Evolutionary conservation across 2,888 invertebrate species (phyloP).

Genomic region (Drosophila kanekoi): DNA sequence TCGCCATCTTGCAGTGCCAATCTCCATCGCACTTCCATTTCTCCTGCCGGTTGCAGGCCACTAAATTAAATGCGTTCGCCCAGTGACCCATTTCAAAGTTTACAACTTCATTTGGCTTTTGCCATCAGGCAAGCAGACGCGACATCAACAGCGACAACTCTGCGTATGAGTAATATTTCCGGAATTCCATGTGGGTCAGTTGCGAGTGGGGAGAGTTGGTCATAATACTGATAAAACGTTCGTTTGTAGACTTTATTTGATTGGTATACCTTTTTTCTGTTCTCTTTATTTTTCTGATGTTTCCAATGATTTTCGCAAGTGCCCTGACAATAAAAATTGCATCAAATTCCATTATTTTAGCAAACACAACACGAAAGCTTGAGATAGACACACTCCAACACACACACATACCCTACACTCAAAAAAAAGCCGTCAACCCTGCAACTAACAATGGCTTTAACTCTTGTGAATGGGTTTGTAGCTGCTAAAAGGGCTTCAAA

Average conservation of each 20-base stretch:
- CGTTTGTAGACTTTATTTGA: constrained; percentile 7
- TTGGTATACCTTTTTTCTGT: constrained; percentile 7
- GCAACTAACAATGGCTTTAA: constrained; percentile 37
- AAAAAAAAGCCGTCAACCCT: constrained; percentile 23
- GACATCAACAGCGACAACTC: constrained; percentile 7
- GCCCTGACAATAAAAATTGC: constrained; percentile 63
- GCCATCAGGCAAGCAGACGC: not conserved
- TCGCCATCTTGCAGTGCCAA: not conserved
- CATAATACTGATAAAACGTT: constrained; percentile 24
- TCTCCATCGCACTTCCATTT: not conserved
- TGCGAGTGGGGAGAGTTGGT: not conserved
- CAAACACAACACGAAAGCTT: constrained; percentile 51
- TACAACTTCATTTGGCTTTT: constrained; percentile 16
- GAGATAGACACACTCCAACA: not conserved
- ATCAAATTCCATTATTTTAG: constrained; percentile 73
- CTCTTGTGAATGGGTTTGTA: not conserved
- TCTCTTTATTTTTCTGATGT: constrained; percentile 42
- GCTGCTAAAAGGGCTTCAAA: constrained; percentile 45
- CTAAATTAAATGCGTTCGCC: constrained; percentile 13
- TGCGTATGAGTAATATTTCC: constrained; percentile 52
- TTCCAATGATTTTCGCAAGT: constrained; percentile 52
- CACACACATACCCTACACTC: constrained; percentile 1
- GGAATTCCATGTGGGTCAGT: not conserved
- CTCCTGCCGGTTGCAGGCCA: not conserved
- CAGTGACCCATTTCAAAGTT: constrained; percentile 23